Base-by-base conservation (phyloP, 2,888 invertebrate genomes). In the Ichneumoninae sp. region DNA sequence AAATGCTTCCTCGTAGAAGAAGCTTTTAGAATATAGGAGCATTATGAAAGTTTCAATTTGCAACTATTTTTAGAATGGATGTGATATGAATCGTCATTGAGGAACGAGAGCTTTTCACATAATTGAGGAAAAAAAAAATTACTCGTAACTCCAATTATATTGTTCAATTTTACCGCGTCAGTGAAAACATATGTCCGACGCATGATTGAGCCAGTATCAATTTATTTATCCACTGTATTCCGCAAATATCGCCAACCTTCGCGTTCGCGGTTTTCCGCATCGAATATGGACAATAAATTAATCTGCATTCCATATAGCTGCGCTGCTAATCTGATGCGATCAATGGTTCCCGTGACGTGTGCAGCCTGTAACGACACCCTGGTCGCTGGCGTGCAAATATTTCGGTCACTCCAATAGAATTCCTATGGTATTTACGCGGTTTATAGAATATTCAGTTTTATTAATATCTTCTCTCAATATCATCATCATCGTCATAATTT, bases 111-210 rank as follows among this genome's bases (percentile, higher is more conserved):
- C 47, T 47, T 68, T 69, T 16, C 1, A 44, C 44, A 60, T 60
- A 66, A 66, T 66, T 66, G 40, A 19, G 36, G 57, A 13, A 0
- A 16, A 19, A 16, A 19, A 19, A 8, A 26, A 74, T 22, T 26
- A 57, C n/a, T 36, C 57, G 16, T 47, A 47, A 60, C 80, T 68
- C 47, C 44, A 33, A 33, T 68, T 57, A 73, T 57, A 40, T 30
- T 68, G 54, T 66, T 68, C 57, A 19, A 57, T 66, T 40, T 40
- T 68, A 80, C 22, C 8, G 1, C 16, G 4, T 44, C 33, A n/a
- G 50, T 22, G 66, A 19, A 57, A 30, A 57, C 40, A 68, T 57
- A 68, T 40, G 73, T 80, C 65, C 50, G 13, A 47, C 8, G 30
- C 33, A 13, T 57, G 71, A 68, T 66, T 16, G 66, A 65, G 40